Percentiles rank a stretch among this genome's conserved stretches.
phyloP scores from a whole-genome alignment of 1,140 invertebrate genomes.

The Bombus superbus region DNA sequence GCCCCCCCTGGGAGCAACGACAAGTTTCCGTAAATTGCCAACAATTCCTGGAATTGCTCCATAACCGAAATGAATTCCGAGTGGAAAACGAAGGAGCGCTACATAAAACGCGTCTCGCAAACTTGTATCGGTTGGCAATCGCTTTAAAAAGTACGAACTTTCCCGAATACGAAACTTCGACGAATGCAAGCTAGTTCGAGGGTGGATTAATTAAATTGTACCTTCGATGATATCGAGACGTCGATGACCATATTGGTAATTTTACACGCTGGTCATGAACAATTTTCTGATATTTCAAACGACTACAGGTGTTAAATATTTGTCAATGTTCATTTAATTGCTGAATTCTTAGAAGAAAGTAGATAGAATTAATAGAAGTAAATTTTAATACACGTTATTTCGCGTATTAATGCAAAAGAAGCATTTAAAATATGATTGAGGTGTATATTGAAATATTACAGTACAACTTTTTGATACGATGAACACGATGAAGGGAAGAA shows the following conservation, averaged over 20 bases:
- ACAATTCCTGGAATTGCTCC: constrained; percentile 64
- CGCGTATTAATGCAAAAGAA: not conserved
- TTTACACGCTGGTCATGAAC: too few species aligned
- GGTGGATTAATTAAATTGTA: not conserved
- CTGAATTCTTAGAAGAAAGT: too few species aligned
- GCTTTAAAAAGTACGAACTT: not conserved
- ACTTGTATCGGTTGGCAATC: constrained; percentile 60
- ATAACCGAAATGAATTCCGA: constrained; percentile 72
- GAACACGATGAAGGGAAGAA: not conserved
- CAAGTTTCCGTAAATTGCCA: constrained; percentile 69
- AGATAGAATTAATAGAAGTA: not conserved
- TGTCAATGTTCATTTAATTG: too few species aligned
- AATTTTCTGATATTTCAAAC: too few species aligned
- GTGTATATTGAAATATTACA: not conserved
- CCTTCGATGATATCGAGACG: too few species aligned
- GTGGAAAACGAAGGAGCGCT: constrained; percentile 6
- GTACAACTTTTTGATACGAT: not conserved
- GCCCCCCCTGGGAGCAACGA: not conserved
- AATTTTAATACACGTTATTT: not conserved
- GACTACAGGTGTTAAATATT: too few species aligned
- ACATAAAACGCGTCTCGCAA: constrained; percentile 58
- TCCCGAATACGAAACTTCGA: not conserved
- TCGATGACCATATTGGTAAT: not conserved
- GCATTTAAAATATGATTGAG: not conserved
- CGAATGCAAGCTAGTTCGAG: not conserved